These are phyloP conservation scores for Aeoliscus strigatus DNA, from an alignment of 2,797 vertebrate species.

Conservation along the genomic window DNA sequence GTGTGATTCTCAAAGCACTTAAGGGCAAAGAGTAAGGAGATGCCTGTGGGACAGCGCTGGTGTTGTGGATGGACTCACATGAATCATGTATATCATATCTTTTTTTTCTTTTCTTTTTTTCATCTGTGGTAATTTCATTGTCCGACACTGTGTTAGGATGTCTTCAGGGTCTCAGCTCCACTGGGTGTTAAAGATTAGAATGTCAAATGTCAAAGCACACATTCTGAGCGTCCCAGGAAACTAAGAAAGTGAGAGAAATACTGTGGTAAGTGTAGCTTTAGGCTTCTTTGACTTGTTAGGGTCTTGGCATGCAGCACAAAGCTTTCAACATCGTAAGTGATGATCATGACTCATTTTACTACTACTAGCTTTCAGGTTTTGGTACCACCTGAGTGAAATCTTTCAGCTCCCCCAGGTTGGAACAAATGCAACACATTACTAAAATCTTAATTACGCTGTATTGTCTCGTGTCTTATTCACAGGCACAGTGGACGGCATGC, in stretches of 20 bases:
- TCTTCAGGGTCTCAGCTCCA: slow-evolving; percentile 48
- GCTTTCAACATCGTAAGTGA: slow-evolving; percentile 15
- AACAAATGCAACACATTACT: slow-evolving; percentile 12
- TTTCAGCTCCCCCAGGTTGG: slow-evolving; percentile 19
- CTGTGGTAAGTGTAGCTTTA: slow-evolving; percentile 14
- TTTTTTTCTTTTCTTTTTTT: slow-evolving; percentile 32
- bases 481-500: slow-evolving; percentile 4
- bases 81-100: slow-evolving; percentile 46
- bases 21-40: slow-evolving; percentile 55
- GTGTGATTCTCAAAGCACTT: slow-evolving; percentile 66
- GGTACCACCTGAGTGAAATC: slow-evolving; percentile 16
- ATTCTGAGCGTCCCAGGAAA: slow-evolving; percentile 41
- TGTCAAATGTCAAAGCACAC: slow-evolving; percentile 53
- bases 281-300: slow-evolving; percentile 23
- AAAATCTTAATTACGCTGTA: no score
- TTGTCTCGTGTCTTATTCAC: no score
- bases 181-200: slow-evolving; percentile 51
- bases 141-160: slow-evolving; percentile 50
- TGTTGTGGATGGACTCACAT: slow-evolving; percentile 50
- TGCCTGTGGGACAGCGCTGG: slow-evolving; percentile 43
- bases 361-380: no score
- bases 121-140: slow-evolving; percentile 47
- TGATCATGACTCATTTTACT: slow-evolving; percentile 14
- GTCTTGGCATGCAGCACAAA: slow-evolving; percentile 12
- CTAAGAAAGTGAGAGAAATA: slow-evolving; percentile 24